phyloP scores from a whole-genome alignment of 2,797 vertebrate species.

The Hippoglossus hippoglossus region DNA sequence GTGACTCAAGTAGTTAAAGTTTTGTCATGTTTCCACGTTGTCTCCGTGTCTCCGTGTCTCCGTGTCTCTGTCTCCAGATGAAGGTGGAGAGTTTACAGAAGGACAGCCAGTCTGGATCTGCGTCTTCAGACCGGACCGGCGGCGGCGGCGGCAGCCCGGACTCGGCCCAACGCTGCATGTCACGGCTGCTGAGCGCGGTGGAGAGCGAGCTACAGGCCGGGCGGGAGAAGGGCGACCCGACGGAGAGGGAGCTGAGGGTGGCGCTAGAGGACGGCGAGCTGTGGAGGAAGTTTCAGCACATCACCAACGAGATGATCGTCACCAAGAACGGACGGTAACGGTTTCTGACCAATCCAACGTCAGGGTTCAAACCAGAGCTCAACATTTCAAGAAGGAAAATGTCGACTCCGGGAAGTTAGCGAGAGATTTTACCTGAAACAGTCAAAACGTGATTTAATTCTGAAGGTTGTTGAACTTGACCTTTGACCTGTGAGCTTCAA shows the following conservation, averaged over 20 bases:
- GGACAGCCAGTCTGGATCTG: constrained; percentile 25
- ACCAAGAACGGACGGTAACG: constrained; percentile 94
- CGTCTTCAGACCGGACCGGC: constrained; percentile 21
- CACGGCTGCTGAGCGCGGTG: constrained; percentile 91
- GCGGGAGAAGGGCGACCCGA: constrained; percentile 95
- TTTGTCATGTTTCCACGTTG: too few species aligned
- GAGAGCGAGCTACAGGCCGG: constrained; percentile 93
- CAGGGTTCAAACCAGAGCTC: too few species aligned
- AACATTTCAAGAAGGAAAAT: too few species aligned
- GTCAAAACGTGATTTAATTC: too few species aligned
- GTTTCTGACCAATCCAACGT: too few species aligned
- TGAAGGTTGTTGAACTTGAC: too few species aligned
- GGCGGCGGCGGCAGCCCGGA: neutral
- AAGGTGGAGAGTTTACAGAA: constrained; percentile 80
- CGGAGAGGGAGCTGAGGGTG: constrained; percentile 92
- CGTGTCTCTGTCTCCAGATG: constrained; percentile 64
- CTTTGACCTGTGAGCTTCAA: too few species aligned
- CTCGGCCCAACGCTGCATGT: constrained; percentile 76
- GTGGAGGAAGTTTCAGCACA: constrained; percentile 93
- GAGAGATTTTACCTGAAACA: too few species aligned
- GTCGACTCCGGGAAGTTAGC: too few species aligned
- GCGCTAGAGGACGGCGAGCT: constrained; percentile 91
- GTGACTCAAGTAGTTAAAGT: too few species aligned
- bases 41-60: too few species aligned
- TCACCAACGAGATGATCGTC: constrained; percentile 99